A percentile compares a stretch with the other conserved stretches of the same genome.
Conservation (phyloP, 2,113 vertebrate genomes). For the Pollachius pollachius region DNA sequence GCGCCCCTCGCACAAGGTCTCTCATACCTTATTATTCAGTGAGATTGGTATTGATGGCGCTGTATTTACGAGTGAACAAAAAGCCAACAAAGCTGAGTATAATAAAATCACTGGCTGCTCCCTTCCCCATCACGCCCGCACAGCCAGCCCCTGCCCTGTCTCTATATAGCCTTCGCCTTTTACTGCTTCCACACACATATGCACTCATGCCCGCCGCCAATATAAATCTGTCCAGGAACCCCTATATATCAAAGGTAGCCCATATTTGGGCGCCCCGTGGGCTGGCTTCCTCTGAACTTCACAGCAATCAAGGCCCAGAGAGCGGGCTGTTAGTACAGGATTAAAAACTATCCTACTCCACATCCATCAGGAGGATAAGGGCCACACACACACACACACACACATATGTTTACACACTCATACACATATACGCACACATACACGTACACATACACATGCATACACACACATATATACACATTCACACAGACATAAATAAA, state of each 20-base stretch:
- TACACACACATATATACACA: no score
- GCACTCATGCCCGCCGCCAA: conserved; percentile 28
- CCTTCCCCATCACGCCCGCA: background rate
- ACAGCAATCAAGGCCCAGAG: conserved; percentile 66
- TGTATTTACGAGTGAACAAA: conserved; percentile 37
- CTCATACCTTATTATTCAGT: conserved; percentile 46
- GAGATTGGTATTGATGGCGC: conserved; percentile 50
- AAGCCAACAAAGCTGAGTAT: conserved; percentile 20
- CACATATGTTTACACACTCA: no score
- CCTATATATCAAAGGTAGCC: conserved; percentile 53
- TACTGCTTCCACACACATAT: conserved; percentile 27
- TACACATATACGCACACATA: no score
- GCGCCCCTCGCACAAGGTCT: conserved; percentile 31
- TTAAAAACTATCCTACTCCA: conserved; percentile 62
- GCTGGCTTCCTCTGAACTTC: conserved; percentile 40
- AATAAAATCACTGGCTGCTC: conserved; percentile 29
- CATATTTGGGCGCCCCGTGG: conserved; percentile 40
- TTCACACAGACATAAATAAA: no score
- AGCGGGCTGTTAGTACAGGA: conserved; percentile 70
- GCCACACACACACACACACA: conserved; percentile 14
- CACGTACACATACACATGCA: no score
- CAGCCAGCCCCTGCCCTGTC: no score
- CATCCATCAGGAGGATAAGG: conserved; percentile 71
- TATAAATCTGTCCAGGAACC: conserved; percentile 39
- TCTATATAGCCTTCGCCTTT: conserved; percentile 9